Base-by-base conservation (phyloP, 2,113 vertebrate genomes). In the Plecturocebus donacophilus region DNA sequence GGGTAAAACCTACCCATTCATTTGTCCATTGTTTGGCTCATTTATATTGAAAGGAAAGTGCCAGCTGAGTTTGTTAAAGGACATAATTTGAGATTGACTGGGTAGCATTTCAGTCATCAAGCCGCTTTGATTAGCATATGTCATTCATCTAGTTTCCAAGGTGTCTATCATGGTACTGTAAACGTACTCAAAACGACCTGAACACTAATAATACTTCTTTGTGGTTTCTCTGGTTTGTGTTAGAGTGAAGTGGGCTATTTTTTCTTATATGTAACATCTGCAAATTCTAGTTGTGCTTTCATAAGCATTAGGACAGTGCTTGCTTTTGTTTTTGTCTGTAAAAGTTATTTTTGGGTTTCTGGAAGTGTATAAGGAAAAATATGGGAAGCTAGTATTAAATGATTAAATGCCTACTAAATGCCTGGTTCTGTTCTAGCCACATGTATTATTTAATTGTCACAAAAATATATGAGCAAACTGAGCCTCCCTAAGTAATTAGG, bases 321-420 rank as follows among this genome's bases (percentile, higher is more conserved):
- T 95, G 27, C 23, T 87, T 66, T 27, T 19, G 52, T 4, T 68
- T 75, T 91, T 86, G 20, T 47, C 47, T n/a, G 64, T 64, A 30
- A n/a, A 76, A 91, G 42, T 94, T 86, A 77, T 90, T 95, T 95
- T 97, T 92, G 38, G 30, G 66, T 90, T 86, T 91, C 35, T 93
- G 71, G 16, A 93, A 47, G 16, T 91, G 73, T 49, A 4, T 93
- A 38, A 91, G 80, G 40, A 95, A 93, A 84, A 61, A 30, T 52
- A 40, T 2, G 10, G 56, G 66, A 64, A 90, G 52, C 38, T 61
- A 52, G 6, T 77, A 84, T 52, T 47, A 52, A 86, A 52, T 32
- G 80, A 85, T 82, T 71, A 80, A 70, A 76, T 76, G 45, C 73
- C 42, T 85, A 76, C 13, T n/a, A 40, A 79, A 54, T 83, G 45